Evolutionary conservation across 2,888 invertebrate species (phyloP), one percentile per base, ranked within the genome.

Genomic region (Hymenopus coronatus): DNA sequence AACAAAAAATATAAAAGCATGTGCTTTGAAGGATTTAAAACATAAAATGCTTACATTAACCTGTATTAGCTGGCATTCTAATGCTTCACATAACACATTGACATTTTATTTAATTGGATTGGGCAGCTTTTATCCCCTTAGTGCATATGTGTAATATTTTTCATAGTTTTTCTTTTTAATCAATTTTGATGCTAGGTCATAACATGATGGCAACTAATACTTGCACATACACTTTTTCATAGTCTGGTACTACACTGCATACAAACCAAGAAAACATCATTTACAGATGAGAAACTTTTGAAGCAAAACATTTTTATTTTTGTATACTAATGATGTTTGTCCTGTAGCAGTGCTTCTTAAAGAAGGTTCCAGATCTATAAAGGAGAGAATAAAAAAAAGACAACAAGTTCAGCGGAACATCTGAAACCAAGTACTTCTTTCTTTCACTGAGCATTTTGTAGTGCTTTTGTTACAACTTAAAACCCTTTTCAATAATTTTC

Each of bases 1-100:
- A 28, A 82, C 40, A 82, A 82, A 82, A n/a, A 82, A 84, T 28
- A 87, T 81, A 86, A 82, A 87, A 82, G 87, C 87, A 87, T 87
- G 87, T 82, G 33, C 30, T 33, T 70, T 86, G 25, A 81, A 20
- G 25, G 3, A 33, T 82, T 33, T 87, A 25, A 82, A 87, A 87
- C 40, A 8, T 28, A 20, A 82, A 87, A 33, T 82, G 87, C 87
- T 87, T 85, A 81, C 86, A 86, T 86, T 82, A 87, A 87, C 87
- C 20, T n/a, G n/a, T 82, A 82, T 6, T 33, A 27, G 54, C 54
- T 70, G 54, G 54, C 54, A 40, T 82, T 28, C 27, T 82, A 87
- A 86, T 82, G 87, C 87, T 87, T 87, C 28, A 15, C 2, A n/a
- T 87, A 87, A 87, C 87, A 87, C 27, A 33, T 86, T 86, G 46